A percentile compares a stretch with the other conserved stretches of the same genome.
These are phyloP conservation scores for Brachyhypopomus occidentalis DNA, from an alignment of 2,113 vertebrate genomes.

Conservation along the genomic window DNA sequence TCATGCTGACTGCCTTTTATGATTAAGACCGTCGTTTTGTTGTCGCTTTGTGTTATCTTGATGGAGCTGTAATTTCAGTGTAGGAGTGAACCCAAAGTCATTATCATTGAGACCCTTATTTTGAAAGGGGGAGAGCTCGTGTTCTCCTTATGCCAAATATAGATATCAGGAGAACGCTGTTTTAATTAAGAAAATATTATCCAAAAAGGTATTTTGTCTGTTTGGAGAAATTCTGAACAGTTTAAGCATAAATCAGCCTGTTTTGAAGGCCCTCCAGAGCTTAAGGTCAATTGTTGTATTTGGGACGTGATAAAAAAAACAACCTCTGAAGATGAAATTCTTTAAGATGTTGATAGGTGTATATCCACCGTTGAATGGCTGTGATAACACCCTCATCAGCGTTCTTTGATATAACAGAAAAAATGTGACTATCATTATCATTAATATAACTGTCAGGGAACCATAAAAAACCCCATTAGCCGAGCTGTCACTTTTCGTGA, in stretches of 20 bases:
- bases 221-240: background rate
- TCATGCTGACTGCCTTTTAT: background rate
- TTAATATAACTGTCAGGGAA: conserved; percentile 77
- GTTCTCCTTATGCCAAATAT: background rate
- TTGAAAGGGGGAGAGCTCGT: too few species aligned
- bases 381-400: conserved; percentile 74
- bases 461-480: conserved; percentile 76
- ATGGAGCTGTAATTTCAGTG: background rate
- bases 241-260: background rate
- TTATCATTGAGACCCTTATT: background rate
- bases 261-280: background rate
- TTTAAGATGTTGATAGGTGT: background rate
- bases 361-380: conserved; percentile 67
- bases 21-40: too few species aligned
- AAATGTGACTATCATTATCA: conserved; percentile 77
- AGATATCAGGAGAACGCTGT: background rate
- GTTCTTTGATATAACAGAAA: conserved; percentile 76
- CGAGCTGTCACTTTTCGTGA: conserved; percentile 74
- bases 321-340: background rate
- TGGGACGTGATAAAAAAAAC: background rate
- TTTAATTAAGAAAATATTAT: conserved; percentile 20
- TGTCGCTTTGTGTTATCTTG: background rate
- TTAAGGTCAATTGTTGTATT: too few species aligned
- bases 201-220: background rate
- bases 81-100: background rate